Evolutionary conservation across 1,140 invertebrate genomes (phyloP).

Genomic region (Cyrtorhinus lividipennis): DNA sequence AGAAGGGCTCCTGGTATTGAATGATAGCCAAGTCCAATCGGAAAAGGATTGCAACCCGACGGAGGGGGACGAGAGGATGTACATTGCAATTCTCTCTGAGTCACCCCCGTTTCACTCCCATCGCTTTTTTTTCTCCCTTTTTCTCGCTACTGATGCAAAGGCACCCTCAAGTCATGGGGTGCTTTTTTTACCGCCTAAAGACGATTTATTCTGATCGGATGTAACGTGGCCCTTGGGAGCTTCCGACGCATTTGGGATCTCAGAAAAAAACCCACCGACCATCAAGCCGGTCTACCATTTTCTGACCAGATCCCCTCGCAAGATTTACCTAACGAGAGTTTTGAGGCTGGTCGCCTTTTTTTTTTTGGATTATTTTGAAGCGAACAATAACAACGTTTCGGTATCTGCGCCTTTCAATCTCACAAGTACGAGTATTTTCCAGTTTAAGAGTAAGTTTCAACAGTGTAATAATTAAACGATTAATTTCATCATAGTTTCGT

Average conservation of each 20-base stretch:
- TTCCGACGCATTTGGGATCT: background rate
- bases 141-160: background rate
- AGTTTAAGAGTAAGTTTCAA: no score
- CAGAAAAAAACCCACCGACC: background rate
- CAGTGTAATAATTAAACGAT: no score
- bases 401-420: no score
- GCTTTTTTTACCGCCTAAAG: conserved; percentile 9
- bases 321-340: background rate
- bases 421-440: no score
- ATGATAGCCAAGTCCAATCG: conserved; percentile 6
- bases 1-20: background rate
- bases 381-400: no score
- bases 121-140: background rate
- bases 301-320: background rate
- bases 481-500: no score
- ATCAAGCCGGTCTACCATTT: background rate
- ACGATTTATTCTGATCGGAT: conserved; percentile 9
- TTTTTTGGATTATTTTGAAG: background rate
- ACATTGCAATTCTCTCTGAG: conserved; percentile 1
- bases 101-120: conserved; percentile 2
- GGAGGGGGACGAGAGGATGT: background rate
- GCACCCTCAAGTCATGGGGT: background rate
- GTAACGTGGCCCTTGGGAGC: background rate
- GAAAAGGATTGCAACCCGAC: background rate
- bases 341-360: background rate